Conservation (phyloP, 1,140 invertebrate genomes). For the Vanessa atalanta region DNA sequence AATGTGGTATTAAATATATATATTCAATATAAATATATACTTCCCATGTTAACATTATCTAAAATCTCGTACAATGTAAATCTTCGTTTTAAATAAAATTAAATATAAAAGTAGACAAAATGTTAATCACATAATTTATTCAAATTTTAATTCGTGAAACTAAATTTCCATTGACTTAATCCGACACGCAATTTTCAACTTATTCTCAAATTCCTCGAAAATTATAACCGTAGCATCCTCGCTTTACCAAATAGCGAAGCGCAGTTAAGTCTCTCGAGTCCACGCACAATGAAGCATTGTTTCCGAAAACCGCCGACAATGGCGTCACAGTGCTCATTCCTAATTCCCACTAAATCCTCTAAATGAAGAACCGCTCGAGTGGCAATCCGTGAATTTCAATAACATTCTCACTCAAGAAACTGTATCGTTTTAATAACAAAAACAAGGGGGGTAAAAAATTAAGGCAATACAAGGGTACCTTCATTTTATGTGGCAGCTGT, state of each 20-base stretch:
- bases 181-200: slow-evolving; percentile 1
- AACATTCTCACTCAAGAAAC: slow-evolving; percentile 57
- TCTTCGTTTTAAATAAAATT: too few species aligned
- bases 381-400: slow-evolving; percentile 68
- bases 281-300: slow-evolving; percentile 69
- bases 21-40: too few species aligned
- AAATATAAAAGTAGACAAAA: too few species aligned
- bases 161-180: background rate
- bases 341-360: slow-evolving; percentile 69
- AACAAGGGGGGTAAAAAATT: slow-evolving; percentile 42
- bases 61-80: too few species aligned
- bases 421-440: slow-evolving; percentile 69
- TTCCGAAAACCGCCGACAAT: slow-evolving; percentile 62
- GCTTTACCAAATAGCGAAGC: slow-evolving; percentile 26
- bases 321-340: slow-evolving; percentile 55
- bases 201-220: slow-evolving; percentile 7
- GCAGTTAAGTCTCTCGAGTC: slow-evolving; percentile 55
- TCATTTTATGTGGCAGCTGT: slow-evolving; percentile 47
- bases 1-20: too few species aligned
- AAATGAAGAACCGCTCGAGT: slow-evolving; percentile 61
- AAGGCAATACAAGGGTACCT: slow-evolving; percentile 35
- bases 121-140: background rate
- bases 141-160: background rate
- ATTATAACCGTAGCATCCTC: slow-evolving; percentile 10
- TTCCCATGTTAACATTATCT: too few species aligned